A percentile compares a stretch with the other conserved stretches of the same genome.
These are phyloP conservation scores for Centropristis striata DNA, from an alignment of 2,113 vertebrate species.

Conservation along the genomic window DNA sequence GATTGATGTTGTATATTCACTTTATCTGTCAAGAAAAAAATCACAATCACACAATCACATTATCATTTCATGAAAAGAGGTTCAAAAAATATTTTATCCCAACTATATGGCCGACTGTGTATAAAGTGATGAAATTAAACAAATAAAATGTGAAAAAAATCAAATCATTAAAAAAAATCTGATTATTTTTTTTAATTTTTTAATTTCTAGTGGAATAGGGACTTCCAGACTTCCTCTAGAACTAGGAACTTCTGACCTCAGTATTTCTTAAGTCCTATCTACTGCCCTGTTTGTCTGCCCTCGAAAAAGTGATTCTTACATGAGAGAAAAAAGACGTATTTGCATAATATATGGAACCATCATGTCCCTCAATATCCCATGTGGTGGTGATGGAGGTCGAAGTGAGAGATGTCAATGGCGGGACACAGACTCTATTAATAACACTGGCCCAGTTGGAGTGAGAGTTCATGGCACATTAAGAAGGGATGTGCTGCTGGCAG, in stretches of 20 bases:
- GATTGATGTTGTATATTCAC: no score
- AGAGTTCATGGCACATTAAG: slow-evolving; percentile 55
- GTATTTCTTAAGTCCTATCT: background rate
- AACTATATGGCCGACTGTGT: no score
- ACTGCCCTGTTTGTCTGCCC: background rate
- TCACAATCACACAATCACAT: no score
- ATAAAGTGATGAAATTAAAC: no score
- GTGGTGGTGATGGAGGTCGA: slow-evolving; percentile 55
- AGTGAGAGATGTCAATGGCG: slow-evolving; percentile 54
- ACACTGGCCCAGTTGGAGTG: slow-evolving; percentile 63
- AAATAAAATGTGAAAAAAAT: no score
- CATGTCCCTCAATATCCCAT: slow-evolving; percentile 3
- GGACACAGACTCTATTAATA: slow-evolving; percentile 75
- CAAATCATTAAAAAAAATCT: no score
- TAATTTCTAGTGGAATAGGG: no score
- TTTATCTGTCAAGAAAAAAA: no score
- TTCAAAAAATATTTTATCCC: no score
- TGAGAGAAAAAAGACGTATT: background rate
- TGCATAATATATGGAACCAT: slow-evolving; percentile 17
- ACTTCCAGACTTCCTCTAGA: background rate
- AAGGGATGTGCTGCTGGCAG: slow-evolving; percentile 20
- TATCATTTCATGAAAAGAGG: no score
- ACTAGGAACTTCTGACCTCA: background rate
- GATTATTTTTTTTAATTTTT: no score
- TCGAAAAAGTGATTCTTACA: background rate